Evolutionary conservation across 2,888 invertebrate genomes (phyloP).

Genomic region (Xanthia icteritia): DNA sequence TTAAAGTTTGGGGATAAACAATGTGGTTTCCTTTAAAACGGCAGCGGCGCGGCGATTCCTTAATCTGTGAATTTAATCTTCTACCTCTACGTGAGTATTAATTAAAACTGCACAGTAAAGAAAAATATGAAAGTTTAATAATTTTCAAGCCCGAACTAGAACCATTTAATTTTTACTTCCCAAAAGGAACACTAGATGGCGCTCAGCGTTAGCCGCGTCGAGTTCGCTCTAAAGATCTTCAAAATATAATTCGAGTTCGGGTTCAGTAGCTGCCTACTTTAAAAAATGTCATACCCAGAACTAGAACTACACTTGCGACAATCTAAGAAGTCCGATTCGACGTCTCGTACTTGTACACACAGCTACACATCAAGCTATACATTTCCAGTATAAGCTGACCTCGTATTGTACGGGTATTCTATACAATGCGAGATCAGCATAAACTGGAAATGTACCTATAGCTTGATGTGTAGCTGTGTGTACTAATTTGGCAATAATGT

Average conservation of each 20-base stretch:
- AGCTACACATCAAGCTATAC: too few relatives aligned
- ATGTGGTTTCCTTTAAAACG: conserved; percentile 36
- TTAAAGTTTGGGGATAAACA: conserved; percentile 79
- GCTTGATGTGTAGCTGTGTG: too few relatives aligned
- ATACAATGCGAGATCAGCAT: too few relatives aligned
- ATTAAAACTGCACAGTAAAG: background rate
- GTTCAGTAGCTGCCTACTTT: background rate
- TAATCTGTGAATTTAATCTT: background rate
- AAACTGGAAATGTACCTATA: too few relatives aligned
- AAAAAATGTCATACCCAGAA: too few relatives aligned
- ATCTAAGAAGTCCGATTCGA: too few relatives aligned
- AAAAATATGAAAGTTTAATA: background rate
- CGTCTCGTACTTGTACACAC: too few relatives aligned
- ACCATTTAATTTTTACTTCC: background rate
- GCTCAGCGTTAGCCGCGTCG: background rate
- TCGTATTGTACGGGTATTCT: too few relatives aligned
- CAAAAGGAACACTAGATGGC: conserved; percentile 13
- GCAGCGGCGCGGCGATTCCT: too few relatives aligned
- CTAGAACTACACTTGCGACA: too few relatives aligned
- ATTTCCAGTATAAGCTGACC: too few relatives aligned
- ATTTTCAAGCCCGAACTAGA: background rate
- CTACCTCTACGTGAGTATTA: background rate
- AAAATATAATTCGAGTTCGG: background rate
- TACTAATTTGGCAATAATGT: too few relatives aligned
- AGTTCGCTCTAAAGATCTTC: background rate